Evolutionary conservation across 2,888 invertebrate species (phyloP), one percentile per base, ranked within the genome.

Genomic region (Escarpia spicata): DNA sequence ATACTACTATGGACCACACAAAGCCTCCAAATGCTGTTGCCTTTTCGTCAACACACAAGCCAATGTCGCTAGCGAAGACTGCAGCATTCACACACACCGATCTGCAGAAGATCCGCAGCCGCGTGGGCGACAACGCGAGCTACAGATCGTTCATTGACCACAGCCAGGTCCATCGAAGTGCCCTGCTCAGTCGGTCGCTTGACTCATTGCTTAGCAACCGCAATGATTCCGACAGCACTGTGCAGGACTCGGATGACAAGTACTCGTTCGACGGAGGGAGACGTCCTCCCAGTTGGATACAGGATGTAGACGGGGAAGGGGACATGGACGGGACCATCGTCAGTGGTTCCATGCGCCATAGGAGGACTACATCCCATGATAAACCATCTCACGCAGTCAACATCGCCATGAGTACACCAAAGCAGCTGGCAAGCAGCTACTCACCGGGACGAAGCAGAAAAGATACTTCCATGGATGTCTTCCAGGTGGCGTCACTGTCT

Each of bases 181-280:
- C 75, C 3, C 19, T 26, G 3, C 75, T 75, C 75, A 75, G 75
- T 75, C 75, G 75, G 26, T 75, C 75, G 19, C 75, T 75, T 26
- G 75, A 75, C n/a, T 75, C 75, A 26, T 75, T 75, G 75, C 75
- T 75, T 75, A 75, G 75, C 75, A 75, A 75, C n/a, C 75, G 26
- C 75, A 75, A 75, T 26, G 75, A 75, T 26, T 75, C 75, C 26
- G 75, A 75, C 75, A 75, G 75, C 75, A 75, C 75, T 6, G 3
- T 26, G 26, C 75, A 75, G 75, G 75, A 75, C 19, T 75, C 75
- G 19, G 75, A 75, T 75, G 75, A 75, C 75, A 75, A 75, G 75
- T 75, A 75, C n/a, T 75, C 75, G 26, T 75, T 26, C 2, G 75
- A 75, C 6, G 75, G 75, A 2, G 75, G 75, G 75, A 75, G 75